Conservation (phyloP, 1,140 invertebrate genomes). For the Philopotamus ludificatus region DNA sequence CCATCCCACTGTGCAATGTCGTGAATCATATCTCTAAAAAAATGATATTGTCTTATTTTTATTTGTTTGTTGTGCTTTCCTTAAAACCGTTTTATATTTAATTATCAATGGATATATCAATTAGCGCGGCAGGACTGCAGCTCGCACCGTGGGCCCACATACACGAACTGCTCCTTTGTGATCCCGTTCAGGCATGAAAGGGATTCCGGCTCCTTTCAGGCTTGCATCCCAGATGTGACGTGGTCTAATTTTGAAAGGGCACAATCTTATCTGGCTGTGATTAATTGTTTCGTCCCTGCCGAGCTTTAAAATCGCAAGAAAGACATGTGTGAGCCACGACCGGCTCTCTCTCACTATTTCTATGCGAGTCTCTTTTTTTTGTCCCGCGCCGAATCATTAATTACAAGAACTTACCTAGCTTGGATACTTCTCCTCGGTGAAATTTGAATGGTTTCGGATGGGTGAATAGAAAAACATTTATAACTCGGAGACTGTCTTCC, state of each 20-base stretch:
- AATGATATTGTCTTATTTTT: too few relatives aligned
- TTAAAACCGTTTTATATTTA: too few relatives aligned
- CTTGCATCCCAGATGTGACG: conserved; percentile 37
- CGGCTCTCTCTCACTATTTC: conserved; percentile 4
- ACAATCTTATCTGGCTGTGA: conserved; percentile 40
- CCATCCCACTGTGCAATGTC: too few relatives aligned
- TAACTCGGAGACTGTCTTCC: conserved; percentile 22
- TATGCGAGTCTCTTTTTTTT: conserved; percentile 22
- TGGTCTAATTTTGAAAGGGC: conserved; percentile 42
- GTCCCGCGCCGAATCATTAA: conserved; percentile 35
- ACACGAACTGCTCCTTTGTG: conserved; percentile 26
- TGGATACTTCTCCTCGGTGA: conserved; percentile 30
- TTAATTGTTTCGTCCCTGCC: conserved; percentile 29
- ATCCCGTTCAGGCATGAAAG: conserved; percentile 31
- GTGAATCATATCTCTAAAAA: too few relatives aligned
- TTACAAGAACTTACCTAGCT: conserved; percentile 36
- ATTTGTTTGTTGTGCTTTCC: too few relatives aligned
- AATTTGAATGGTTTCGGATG: conserved; percentile 33
- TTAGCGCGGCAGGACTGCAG: too few relatives aligned
- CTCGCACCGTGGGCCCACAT: too few relatives aligned
- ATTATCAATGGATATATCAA: too few relatives aligned
- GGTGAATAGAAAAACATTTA: conserved; percentile 39
- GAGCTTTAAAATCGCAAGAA: conserved; percentile 39
- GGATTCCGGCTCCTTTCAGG: conserved; percentile 33
- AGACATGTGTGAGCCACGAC: conserved; percentile 36